A percentile compares a stretch with the other conserved stretches of the same genome.
phyloP scores from a whole-genome alignment of 2,888 invertebrate species.

The Drosophila koepferae region DNA sequence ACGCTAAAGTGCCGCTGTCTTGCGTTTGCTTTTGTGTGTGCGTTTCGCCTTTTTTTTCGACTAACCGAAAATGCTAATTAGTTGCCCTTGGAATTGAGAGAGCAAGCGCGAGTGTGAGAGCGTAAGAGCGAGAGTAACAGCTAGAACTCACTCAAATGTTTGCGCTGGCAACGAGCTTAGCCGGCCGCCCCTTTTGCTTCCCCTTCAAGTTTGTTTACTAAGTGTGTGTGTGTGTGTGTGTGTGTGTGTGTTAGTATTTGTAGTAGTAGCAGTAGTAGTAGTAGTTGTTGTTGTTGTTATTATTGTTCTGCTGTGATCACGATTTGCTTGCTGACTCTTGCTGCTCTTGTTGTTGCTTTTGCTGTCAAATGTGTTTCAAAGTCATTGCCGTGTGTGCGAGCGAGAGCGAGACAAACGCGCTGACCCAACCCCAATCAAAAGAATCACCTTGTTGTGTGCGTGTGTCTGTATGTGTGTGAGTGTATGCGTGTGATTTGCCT shows the following conservation, averaged over 20 bases:
- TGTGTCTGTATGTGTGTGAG: slow-evolving; percentile 21
- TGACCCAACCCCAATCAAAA: slow-evolving; percentile 47
- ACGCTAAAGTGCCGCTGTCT: slow-evolving; percentile 4
- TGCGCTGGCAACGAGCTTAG: slow-evolving; percentile 47
- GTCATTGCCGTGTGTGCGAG: slow-evolving; percentile 74
- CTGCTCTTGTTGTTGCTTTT: slow-evolving; percentile 19
- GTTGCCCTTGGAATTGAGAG: slow-evolving; percentile 36
- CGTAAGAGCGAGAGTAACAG: slow-evolving; percentile 14
- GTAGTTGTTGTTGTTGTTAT: slow-evolving; percentile 16
- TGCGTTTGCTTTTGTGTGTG: slow-evolving; percentile 20
- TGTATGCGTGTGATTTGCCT: slow-evolving; percentile 39
- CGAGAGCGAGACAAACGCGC: slow-evolving; percentile 38
- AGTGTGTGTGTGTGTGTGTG: neutral
- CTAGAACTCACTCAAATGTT: slow-evolving; percentile 58
- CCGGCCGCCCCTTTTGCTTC: neutral
- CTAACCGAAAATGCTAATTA: slow-evolving; percentile 68
- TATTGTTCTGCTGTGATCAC: slow-evolving; percentile 48
- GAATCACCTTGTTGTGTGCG: slow-evolving; percentile 48
- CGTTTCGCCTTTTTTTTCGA: slow-evolving; percentile 19
- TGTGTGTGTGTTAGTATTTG: neutral
- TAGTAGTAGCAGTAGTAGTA: neutral
- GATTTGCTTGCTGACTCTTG: slow-evolving; percentile 19
- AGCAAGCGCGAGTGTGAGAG: slow-evolving; percentile 17
- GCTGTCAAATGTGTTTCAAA: slow-evolving; percentile 83
- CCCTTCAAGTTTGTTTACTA: slow-evolving; percentile 4